These are phyloP conservation scores for Onychostoma macrolepis DNA, from an alignment of 2,113 vertebrate genomes.

Conservation along the genomic window DNA sequence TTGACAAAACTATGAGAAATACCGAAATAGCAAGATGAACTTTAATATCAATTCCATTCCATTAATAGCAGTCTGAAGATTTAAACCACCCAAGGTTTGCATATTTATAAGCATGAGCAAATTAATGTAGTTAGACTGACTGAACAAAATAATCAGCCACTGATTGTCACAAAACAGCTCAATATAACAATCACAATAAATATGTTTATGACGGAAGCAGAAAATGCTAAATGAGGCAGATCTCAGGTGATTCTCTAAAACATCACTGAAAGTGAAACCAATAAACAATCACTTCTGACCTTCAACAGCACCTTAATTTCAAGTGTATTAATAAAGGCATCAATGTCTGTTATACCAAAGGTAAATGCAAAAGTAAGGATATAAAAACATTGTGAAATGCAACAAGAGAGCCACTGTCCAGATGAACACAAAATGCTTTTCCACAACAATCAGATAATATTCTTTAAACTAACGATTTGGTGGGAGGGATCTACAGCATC, in stretches of 20 bases:
- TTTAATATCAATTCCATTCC: neutral
- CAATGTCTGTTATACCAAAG: neutral
- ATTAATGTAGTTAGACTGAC: neutral
- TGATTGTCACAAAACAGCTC: neutral
- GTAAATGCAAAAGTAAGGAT: neutral
- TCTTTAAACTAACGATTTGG: neutral
- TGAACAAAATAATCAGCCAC: neutral
- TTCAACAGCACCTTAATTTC: neutral
- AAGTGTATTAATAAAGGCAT: constrained; percentile 3
- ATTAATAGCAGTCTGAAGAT: neutral
- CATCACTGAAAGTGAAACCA: neutral
- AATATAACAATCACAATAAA: neutral
- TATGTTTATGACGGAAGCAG: neutral
- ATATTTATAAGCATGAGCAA: no score
- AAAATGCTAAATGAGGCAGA: neutral
- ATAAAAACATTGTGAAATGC: neutral
- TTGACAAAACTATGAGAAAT: neutral
- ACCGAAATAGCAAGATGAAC: neutral
- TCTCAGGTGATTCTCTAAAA: neutral
- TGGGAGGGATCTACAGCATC: neutral
- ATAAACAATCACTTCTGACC: neutral
- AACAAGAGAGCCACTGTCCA: neutral
- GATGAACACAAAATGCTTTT: neutral
- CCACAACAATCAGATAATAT: neutral
- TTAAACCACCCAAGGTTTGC: neutral